Evolutionary conservation across 2,888 invertebrate genomes (phyloP).

Genomic region (Xanthorhoe spadicearia): DNA sequence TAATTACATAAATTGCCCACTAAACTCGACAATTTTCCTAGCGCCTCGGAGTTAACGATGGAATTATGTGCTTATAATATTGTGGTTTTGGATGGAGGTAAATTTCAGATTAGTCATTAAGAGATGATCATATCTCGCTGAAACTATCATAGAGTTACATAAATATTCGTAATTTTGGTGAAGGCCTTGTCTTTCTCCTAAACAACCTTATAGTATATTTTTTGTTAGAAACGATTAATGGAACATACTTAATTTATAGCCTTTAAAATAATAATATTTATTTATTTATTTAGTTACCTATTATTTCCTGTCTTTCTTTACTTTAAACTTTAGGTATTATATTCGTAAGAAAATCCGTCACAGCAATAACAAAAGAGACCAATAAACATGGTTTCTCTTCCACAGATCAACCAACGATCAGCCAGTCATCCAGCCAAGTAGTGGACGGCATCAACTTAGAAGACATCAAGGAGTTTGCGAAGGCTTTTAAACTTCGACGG

Average conservation of each 20-base stretch:
- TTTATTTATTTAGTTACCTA: no score
- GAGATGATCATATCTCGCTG: not conserved
- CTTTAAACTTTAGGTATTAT: no score
- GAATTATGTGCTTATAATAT: conserved; percentile 25
- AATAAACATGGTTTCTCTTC: conserved; percentile 20
- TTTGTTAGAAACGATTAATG: no score
- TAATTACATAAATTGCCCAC: conserved; percentile 83
- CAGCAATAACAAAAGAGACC: not conserved
- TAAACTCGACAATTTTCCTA: conserved; percentile 76
- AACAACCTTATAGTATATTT: no score
- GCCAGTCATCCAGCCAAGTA: conserved; percentile 96
- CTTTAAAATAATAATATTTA: no score
- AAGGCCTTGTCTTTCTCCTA: no score
- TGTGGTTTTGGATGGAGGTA: conserved; percentile 42
- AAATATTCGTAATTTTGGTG: not conserved
- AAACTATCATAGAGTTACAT: not conserved
- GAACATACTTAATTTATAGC: no score
- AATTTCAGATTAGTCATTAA: not conserved
- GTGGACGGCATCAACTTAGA: conserved; percentile 98
- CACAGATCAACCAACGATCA: conserved; percentile 95
- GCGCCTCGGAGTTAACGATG: conserved; percentile 42
- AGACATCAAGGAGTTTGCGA: conserved; percentile 99
- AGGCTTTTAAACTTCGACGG: conserved; percentile 97
- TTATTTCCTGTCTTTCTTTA: no score
- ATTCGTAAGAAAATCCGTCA: no score